Evolutionary conservation across 2,113 vertebrate genomes (phyloP).

Genomic region (Daphoenositta chrysoptera): DNA sequence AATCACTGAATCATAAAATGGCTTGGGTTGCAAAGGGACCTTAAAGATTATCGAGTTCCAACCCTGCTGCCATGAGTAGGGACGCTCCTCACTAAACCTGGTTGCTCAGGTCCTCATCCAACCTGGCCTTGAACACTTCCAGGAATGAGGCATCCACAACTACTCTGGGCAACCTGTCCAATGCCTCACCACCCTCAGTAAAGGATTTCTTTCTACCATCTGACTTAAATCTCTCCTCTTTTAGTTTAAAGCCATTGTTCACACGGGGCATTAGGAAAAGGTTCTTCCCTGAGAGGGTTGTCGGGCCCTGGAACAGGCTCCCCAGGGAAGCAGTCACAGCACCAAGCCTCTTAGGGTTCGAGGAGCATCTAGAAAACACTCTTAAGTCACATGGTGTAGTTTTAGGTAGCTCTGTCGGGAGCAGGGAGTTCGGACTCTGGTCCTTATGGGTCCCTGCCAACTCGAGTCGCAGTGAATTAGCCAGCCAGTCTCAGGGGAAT

Average conservation of each 20-base stretch:
- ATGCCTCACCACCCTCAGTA: neutral
- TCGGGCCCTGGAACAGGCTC: neutral
- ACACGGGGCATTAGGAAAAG: neutral
- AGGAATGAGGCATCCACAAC: neutral
- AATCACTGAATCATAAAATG: neutral
- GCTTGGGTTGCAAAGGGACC: neutral
- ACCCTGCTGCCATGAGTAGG: neutral
- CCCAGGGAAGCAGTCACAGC: neutral
- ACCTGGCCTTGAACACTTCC: neutral
- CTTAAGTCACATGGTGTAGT: neutral
- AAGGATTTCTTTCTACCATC: neutral
- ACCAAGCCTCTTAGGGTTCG: neutral
- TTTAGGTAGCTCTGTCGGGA: neutral
- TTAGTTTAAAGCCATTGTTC: neutral
- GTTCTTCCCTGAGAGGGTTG: neutral
- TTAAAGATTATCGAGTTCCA: neutral
- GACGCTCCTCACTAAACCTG: fast-evolving
- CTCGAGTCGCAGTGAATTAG: neutral
- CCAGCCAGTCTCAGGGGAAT: neutral
- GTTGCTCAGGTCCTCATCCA: neutral
- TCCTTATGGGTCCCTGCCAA: neutral
- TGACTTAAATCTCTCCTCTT: neutral
- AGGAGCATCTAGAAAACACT: neutral
- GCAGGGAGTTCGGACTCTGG: neutral
- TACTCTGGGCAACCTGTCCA: neutral